These are phyloP conservation scores for Myiozetetes cayanensis DNA, from an alignment of 2,113 vertebrate species.

Conservation along the genomic window DNA sequence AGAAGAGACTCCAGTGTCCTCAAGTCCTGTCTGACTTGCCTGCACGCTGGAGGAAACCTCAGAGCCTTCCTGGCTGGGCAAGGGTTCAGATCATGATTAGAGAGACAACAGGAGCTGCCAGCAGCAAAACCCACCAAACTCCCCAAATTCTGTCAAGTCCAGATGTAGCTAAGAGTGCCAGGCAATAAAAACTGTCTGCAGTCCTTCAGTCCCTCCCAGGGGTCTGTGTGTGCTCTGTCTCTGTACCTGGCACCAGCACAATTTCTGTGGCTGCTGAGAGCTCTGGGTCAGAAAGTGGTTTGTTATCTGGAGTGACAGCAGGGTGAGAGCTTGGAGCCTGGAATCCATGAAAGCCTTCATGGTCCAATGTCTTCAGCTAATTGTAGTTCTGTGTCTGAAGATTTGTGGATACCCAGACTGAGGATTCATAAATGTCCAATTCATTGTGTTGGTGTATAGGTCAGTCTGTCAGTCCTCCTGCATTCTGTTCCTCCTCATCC, in stretches of 20 bases:
- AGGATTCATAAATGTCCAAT: not conserved
- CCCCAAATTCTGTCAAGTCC: not conserved
- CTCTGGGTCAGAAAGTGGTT: not conserved
- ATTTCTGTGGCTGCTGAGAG: not conserved
- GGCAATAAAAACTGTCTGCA: not conserved
- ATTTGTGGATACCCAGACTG: accelerated
- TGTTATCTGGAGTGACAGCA: not conserved
- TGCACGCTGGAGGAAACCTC: not conserved
- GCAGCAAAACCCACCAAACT: not conserved
- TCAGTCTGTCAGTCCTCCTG: not conserved
- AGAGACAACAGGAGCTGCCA: not conserved
- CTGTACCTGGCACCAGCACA: not conserved
- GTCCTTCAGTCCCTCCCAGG: not conserved
- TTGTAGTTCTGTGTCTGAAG: not conserved
- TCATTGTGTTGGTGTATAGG: accelerated
- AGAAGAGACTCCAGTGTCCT: accelerated
- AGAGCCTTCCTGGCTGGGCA: not conserved
- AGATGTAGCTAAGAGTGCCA: not conserved
- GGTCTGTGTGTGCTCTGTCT: not conserved
- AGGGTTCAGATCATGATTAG: not conserved
- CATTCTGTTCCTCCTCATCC: not conserved
- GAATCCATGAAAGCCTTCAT: not conserved
- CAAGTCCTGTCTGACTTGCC: not conserved
- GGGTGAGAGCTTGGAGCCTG: not conserved
- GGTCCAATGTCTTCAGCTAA: not conserved